Conservation (phyloP, 2,113 vertebrate genomes). For the Dermatemys mawii region DNA sequence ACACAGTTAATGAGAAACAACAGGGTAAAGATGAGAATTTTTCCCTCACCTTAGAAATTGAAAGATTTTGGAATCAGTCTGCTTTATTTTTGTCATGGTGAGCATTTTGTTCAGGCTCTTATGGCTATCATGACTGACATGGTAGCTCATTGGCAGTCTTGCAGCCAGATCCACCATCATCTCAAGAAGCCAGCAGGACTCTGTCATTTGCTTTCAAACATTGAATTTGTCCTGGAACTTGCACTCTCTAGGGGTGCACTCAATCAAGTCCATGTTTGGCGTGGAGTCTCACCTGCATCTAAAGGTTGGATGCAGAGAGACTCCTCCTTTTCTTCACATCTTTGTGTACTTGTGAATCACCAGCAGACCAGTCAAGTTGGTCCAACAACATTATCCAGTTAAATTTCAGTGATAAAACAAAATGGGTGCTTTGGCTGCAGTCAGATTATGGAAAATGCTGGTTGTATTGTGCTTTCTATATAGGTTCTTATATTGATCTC, state of each 20-base stretch:
- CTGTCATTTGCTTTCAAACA: background rate
- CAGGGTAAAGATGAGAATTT: background rate
- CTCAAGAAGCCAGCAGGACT: background rate
- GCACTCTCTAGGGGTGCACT: background rate
- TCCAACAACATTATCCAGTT: background rate
- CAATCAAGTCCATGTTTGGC: background rate
- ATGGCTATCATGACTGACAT: constrained; percentile 7
- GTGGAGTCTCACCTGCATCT: accelerated
- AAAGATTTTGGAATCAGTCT: background rate
- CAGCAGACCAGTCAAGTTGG: background rate
- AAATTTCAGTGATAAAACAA: background rate
- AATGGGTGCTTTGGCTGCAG: background rate
- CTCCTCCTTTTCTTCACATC: background rate
- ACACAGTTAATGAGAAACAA: background rate
- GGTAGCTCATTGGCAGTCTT: accelerated
- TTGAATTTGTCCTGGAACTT: background rate
- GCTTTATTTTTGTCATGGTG: background rate
- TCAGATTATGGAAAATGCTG: background rate
- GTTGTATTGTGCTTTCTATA: background rate
- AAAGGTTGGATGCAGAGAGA: background rate
- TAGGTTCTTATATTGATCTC: background rate
- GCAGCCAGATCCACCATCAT: background rate
- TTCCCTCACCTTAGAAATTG: background rate
- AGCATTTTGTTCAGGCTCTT: background rate
- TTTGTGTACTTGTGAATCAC: background rate